Percentiles rank a stretch among this genome's conserved stretches.
phyloP scores from a whole-genome alignment of 2,888 invertebrate genomes.

The Tethea ocularis region DNA sequence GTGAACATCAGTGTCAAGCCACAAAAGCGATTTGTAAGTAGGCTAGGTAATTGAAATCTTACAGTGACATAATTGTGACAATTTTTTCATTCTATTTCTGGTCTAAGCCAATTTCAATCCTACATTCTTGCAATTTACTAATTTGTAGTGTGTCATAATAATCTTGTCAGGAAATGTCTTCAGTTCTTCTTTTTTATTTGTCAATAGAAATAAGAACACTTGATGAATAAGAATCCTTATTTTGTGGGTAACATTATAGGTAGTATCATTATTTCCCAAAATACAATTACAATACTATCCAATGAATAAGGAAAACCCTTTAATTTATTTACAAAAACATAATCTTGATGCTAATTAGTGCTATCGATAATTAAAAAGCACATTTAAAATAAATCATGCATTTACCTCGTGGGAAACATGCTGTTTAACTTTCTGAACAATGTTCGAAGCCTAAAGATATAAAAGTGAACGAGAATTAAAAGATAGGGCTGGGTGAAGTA shows the following conservation, averaged over 20 bases:
- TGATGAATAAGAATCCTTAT: background rate
- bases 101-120: constrained; percentile 40
- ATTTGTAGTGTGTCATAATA: constrained; percentile 22
- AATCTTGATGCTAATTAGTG: background rate
- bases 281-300: no score
- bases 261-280: no score
- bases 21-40: background rate
- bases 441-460: background rate
- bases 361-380: background rate
- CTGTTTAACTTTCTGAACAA: background rate
- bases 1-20: no score
- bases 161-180: background rate
- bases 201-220: background rate
- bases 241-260: no score
- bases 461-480: background rate
- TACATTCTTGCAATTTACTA: constrained; percentile 28
- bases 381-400: background rate
- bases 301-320: background rate
- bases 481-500: no score
- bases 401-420: background rate
- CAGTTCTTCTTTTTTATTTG: background rate
- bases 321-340: background rate
- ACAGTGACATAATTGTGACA: constrained; percentile 46
- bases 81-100: constrained; percentile 51
- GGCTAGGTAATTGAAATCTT: constrained; percentile 39